A percentile compares a stretch with the other conserved stretches of the same genome.
These are phyloP conservation scores for Lacerta bilineata DNA, from an alignment of 2,797 vertebrate species.

Conservation along the genomic window DNA sequence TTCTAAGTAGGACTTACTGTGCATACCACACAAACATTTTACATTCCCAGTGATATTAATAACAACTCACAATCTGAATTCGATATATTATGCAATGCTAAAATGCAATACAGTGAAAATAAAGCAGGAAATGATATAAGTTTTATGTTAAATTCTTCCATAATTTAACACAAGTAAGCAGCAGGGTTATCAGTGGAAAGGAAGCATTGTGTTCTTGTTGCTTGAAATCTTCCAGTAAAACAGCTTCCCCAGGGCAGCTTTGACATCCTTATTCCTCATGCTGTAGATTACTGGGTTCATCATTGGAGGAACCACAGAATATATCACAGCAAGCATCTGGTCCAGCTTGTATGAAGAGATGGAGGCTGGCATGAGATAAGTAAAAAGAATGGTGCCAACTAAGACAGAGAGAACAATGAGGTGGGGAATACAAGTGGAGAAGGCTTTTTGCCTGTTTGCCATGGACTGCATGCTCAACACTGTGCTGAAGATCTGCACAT, in stretches of 20 bases:
- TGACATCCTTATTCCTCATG: conserved; percentile 23
- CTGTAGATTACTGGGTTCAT: conserved; percentile 42
- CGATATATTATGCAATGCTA: too few species aligned
- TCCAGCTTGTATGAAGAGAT: not conserved
- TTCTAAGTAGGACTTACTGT: too few species aligned
- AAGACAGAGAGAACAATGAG: conserved; percentile 26
- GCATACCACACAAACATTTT: too few species aligned
- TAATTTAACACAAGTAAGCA: not conserved
- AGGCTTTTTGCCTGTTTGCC: conserved; percentile 25
- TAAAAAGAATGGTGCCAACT: conserved; percentile 16
- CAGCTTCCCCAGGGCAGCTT: conserved; percentile 9
- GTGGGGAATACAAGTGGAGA: conserved; percentile 33
- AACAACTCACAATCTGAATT: not conserved
- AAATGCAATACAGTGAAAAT: not conserved
- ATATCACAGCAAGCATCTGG: conserved; percentile 1
- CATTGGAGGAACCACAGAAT: conserved; percentile 28
- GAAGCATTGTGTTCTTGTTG: not conserved
- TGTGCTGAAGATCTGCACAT: conserved; percentile 25
- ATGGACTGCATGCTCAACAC: conserved; percentile 33
- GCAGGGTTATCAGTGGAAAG: not conserved
- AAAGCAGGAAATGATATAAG: not conserved
- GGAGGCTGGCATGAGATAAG: conserved; percentile 16
- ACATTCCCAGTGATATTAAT: not conserved
- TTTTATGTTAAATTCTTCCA: not conserved
- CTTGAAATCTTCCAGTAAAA: not conserved